These are phyloP conservation scores for Bombylius major DNA, from an alignment of 2,888 invertebrate genomes.

Conservation along the genomic window DNA sequence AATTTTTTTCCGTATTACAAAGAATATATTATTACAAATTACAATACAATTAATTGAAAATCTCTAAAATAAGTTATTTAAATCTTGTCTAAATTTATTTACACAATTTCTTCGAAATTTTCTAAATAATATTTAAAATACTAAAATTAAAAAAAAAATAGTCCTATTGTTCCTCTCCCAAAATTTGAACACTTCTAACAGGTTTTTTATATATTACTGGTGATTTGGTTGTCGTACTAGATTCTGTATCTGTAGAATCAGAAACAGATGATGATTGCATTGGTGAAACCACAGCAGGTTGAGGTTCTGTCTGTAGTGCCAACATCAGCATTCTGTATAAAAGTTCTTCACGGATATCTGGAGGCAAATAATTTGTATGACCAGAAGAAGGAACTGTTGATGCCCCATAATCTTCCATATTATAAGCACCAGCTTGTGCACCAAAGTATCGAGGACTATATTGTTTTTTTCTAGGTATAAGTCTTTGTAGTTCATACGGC, in stretches of 20 bases:
- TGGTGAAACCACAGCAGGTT: constrained; percentile 22
- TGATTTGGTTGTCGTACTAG: constrained; percentile 38
- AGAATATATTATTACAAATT: too few relatives aligned
- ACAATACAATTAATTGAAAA: too few relatives aligned
- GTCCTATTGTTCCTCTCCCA: constrained; percentile 44
- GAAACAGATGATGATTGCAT: constrained; percentile 4
- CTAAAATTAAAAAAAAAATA: not conserved
- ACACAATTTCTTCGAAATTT: not conserved
- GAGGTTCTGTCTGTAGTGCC: constrained; percentile 56
- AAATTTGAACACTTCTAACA: constrained; percentile 57
- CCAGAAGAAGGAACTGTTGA: constrained; percentile 10
- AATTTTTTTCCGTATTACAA: too few relatives aligned
- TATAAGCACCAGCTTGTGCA: constrained; percentile 36
- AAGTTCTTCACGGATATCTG: constrained; percentile 57
- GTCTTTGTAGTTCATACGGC: constrained; percentile 39
- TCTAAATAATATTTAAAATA: not conserved
- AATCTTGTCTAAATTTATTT: not conserved
- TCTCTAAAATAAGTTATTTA: too few relatives aligned
- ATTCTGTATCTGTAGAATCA: constrained; percentile 21
- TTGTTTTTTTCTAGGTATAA: constrained; percentile 35
- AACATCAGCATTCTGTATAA: constrained; percentile 58
- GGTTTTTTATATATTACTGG: constrained; percentile 42
- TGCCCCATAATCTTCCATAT: constrained; percentile 13
- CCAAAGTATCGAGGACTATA: constrained; percentile 33
- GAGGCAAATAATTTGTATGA: constrained; percentile 41